Evolutionary conservation across 2,888 invertebrate genomes (phyloP).

Genomic region (Lasioglossum vierecki): DNA sequence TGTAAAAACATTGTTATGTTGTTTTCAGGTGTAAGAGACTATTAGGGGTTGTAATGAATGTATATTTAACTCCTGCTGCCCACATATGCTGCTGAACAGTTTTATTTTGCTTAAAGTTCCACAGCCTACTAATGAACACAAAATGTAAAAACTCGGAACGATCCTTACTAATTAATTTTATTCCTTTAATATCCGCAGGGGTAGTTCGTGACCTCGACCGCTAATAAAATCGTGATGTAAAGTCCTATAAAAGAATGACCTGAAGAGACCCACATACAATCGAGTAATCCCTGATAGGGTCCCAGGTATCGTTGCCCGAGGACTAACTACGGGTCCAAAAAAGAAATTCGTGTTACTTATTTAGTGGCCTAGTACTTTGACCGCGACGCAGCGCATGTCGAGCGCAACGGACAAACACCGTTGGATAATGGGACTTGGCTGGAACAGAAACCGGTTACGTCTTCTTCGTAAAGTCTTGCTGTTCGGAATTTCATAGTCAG

Average conservation of each 20-base stretch:
- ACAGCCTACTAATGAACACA: not conserved
- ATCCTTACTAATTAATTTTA: no score
- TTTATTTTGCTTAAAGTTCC: no score
- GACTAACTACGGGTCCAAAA: not conserved
- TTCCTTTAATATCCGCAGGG: no score
- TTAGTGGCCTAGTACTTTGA: not conserved
- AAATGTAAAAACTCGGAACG: not conserved
- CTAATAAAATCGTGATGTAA: not conserved
- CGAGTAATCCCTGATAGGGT: not conserved
- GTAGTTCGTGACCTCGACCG: no score
- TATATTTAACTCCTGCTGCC: no score
- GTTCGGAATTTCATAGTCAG: conserved; percentile 34
- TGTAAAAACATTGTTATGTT: no score
- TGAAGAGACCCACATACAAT: not conserved
- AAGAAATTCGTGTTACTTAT: not conserved
- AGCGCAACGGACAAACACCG: not conserved
- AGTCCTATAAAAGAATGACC: not conserved
- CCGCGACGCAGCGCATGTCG: not conserved
- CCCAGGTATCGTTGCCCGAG: not conserved
- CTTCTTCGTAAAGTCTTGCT: not conserved
- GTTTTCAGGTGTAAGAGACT: no score
- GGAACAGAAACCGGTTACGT: conserved; percentile 45
- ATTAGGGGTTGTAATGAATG: no score
- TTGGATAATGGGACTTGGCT: not conserved
- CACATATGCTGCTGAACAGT: no score